Percentiles rank a stretch among this genome's conserved stretches.
Evolutionary conservation across 2,113 vertebrate species (phyloP).

Genomic region (Xiphorhynchus elegans): DNA sequence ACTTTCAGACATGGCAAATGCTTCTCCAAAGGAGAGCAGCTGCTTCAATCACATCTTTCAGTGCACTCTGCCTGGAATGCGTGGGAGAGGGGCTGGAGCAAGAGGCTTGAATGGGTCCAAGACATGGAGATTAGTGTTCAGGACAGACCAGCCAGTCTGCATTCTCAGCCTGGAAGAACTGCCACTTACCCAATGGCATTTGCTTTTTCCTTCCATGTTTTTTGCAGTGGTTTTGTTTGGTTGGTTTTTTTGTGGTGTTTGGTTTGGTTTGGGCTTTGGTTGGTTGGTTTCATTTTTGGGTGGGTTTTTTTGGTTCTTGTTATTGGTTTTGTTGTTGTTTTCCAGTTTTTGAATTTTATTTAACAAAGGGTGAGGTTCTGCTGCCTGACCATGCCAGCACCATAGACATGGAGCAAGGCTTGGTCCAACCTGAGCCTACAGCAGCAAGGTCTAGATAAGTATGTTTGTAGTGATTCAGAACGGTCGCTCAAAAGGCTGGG

Average conservation of each 20-base stretch:
- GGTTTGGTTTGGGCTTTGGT: background rate
- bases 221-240: background rate
- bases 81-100: background rate
- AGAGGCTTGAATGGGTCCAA: background rate
- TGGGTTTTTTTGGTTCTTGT: background rate
- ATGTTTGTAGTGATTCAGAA: background rate
- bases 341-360: background rate
- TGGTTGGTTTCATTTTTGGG: background rate
- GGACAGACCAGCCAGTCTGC: background rate
- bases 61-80: constrained; percentile 20
- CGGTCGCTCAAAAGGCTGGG: rapidly evolving
- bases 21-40: background rate
- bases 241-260: background rate
- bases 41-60: constrained; percentile 6
- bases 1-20: background rate
- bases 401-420: background rate
- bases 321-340: background rate
- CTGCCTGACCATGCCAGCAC: background rate
- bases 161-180: background rate
- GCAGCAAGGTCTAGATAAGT: background rate
- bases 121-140: background rate
- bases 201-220: background rate
- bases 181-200: background rate
- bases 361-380: background rate
- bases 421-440: background rate